Evolutionary conservation across 2,113 vertebrate genomes (phyloP).

Genomic region (Dromas ardeola): DNA sequence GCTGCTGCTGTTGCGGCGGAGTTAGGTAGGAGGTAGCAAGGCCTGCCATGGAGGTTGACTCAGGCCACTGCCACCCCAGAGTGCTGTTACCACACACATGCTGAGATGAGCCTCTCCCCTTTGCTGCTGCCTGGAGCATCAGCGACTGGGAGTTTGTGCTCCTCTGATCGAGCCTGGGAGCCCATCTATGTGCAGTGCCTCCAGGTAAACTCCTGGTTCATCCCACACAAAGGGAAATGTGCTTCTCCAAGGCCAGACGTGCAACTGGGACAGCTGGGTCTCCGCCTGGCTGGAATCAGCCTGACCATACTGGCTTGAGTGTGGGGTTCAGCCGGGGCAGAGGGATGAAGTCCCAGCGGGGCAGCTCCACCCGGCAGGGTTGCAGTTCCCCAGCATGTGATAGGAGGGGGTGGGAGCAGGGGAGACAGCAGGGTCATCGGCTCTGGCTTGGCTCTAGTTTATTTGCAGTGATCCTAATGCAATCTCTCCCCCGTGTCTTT

Average conservation of each 20-base stretch:
- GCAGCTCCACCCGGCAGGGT: neutral
- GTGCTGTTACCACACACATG: neutral
- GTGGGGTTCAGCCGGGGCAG: neutral
- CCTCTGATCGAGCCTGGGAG: neutral
- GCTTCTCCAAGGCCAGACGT: neutral
- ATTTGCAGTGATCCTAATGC: neutral
- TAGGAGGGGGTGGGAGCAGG: neutral
- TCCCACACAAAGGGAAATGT: neutral
- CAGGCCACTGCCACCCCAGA: accelerated
- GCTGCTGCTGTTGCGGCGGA: neutral
- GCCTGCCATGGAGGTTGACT: neutral
- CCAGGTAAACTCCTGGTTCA: neutral
- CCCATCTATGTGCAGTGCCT: neutral
- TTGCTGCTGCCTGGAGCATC: neutral
- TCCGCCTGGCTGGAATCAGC: neutral
- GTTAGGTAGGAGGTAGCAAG: neutral
- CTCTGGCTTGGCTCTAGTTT: neutral
- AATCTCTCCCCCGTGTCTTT: neutral
- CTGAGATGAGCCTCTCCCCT: neutral
- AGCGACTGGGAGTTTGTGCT: neutral
- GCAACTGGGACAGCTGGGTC: neutral
- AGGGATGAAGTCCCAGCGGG: neutral
- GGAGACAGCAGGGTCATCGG: too few species aligned
- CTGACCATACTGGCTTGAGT: neutral
- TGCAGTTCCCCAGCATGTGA: neutral